Conservation (phyloP, 2,113 vertebrate species). For the Gavialis gangeticus region DNA sequence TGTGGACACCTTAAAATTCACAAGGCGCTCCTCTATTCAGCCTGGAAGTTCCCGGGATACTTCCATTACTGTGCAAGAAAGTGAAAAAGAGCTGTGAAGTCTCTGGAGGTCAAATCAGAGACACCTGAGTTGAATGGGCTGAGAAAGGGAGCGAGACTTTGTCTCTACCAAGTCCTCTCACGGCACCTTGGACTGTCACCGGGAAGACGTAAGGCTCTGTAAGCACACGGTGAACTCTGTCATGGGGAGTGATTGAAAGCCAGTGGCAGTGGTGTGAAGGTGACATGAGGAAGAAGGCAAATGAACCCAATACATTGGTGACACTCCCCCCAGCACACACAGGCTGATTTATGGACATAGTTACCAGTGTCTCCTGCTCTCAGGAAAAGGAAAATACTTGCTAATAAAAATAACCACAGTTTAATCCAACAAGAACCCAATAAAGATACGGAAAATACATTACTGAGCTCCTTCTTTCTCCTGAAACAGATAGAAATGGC, state of each 20-base stretch:
- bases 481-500: conserved; percentile 8
- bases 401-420: conserved; percentile 57
- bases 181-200: background rate
- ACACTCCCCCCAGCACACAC: background rate
- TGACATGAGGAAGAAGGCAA: background rate
- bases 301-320: background rate
- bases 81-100: conserved; percentile 16
- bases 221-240: background rate
- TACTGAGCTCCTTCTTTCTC: background rate
- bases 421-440: conserved; percentile 47
- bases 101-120: conserved; percentile 10
- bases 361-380: background rate
- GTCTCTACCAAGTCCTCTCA: background rate
- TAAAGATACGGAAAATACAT: conserved; percentile 54
- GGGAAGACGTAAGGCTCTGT: conserved; percentile 36
- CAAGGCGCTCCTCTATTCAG: too few relatives aligned
- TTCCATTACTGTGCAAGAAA: background rate
- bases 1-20: too few relatives aligned
- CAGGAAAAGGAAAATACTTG: conserved; percentile 40
- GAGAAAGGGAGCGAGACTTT: background rate
- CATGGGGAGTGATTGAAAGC: conserved; percentile 15
- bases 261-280: background rate
- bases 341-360: conserved; percentile 27
- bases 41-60: too few relatives aligned
- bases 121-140: background rate